Base-by-base conservation (phyloP, 2,113 vertebrate species). In the Elgaria multicarinata region DNA sequence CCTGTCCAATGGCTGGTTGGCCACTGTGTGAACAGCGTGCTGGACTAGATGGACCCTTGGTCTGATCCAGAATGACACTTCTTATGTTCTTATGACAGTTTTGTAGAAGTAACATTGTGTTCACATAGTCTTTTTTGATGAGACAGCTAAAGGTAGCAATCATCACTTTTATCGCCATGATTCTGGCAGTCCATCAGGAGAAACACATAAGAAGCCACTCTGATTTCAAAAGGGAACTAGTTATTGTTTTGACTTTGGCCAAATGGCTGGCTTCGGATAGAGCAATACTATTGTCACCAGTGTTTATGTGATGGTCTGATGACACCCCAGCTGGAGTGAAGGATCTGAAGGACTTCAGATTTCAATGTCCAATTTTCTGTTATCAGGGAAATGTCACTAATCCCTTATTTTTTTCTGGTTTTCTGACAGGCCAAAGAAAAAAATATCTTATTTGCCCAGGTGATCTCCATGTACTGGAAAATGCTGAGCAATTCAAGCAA, bases 391-490 rank as follows among this genome's bases (percentile, higher is more conserved):
- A 87, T 76, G 55, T 95, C 71, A 90, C 16, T 46, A 88, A 39
- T 2, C 7, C 3, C 14, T 13, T 94, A 13, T 89, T 92, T 42
- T 89, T 92, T 94, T 50, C 91, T 1, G 4, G 78, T 76, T 96
- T 95, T 92, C 93, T 87, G 87, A 86, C 94, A 98, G 97, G 95
- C 89, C 72, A 93, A 93, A 90, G 97, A 98, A 89, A 96, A 90
- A 94, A 96, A 93, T 86, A 94, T 98, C 72, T 93, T 98, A 84
- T 89, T 97, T 64, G 97, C 97, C 86, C 96, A 98, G 77, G 96
- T 98, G 8, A 24, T 97, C 91, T 95, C 97, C 55, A 93, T 95
- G 91, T 98, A 98, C 91, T 88, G 97, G 91, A 90, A 97, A 93
- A 96, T 98, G 86, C 87, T 98, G 83, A 78, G 94, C 26, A 94